Base-by-base conservation (phyloP, 1,140 invertebrate species). In the Hydropsyche tenuis region DNA sequence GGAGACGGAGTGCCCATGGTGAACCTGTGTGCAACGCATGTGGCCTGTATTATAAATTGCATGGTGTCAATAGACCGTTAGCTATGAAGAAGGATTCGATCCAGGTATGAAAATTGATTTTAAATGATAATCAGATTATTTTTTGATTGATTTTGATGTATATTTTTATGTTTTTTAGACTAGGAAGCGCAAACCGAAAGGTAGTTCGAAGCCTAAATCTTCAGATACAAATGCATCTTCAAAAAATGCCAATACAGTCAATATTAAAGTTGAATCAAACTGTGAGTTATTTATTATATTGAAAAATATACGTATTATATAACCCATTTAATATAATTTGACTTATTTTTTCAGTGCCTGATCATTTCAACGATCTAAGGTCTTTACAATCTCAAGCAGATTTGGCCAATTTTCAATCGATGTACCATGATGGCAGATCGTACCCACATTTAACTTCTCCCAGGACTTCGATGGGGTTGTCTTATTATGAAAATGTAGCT, bases 21-120 rank as follows among this genome's bases (percentile, higher is more conserved):
- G 94, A 96, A 81, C 92, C 94, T 1, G 95, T 97, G 1, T 97
- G 96, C 85, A 97, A 97, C 84, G 96, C 96, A 3, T 98, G 96
- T 81, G 96, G 96, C 11, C 88, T 97, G 2, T 98, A 97, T 85
- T 97, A 84, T 85, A 97, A 97, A 85, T 84, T 97, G 73, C 97
- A 99, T 82, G 90, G 89, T 72, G 91, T 99, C 72, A 91, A 91
- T 78, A 85, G 94, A 56, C 97, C 97, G 0, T 78, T 93, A 48
- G 89, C 95, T 7, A 98, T 99, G 97, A 97, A 96, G 83, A 99
- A 99, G 83, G 96, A 98, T 79, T 91, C 90, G 45, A 98, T 99
- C 79, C 92, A 93, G 86, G 89, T 90, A 80, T 78, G 78, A 6
- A 73, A 14, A 62, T 69, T 73, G 3, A 12, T 48, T 48, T 2